phyloP scores from a whole-genome alignment of 2,797 vertebrate genomes.

The Danio albolineatus region DNA sequence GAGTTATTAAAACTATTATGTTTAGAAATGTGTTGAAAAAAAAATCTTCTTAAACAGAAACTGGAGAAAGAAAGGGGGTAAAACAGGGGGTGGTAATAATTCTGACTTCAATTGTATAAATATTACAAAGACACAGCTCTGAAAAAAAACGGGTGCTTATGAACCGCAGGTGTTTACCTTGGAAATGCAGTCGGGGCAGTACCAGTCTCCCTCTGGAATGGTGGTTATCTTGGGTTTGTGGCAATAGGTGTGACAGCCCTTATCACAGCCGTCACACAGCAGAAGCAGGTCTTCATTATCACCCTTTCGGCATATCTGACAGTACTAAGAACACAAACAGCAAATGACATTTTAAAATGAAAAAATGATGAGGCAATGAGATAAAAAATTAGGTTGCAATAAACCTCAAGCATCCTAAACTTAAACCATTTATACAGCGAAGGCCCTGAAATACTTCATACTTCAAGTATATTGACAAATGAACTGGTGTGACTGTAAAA shows the following conservation, averaged over 20 bases:
- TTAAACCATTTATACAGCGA: background rate
- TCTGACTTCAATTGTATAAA: too few species aligned
- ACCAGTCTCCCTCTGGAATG: conserved; percentile 99
- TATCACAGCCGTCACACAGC: conserved; percentile 97
- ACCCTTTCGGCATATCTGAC: conserved; percentile 97
- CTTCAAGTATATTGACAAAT: too few species aligned
- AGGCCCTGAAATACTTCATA: background rate
- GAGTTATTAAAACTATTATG: too few species aligned
- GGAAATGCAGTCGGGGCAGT: conserved; percentile 97
- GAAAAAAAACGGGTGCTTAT: background rate
- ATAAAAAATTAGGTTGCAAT: too few species aligned
- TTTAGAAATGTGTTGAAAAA: too few species aligned
- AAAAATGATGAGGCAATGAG: too few species aligned
- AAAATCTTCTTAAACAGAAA: too few species aligned
- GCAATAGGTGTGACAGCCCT: conserved; percentile 99
- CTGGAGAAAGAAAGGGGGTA: too few species aligned
- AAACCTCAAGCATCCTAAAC: too few species aligned
- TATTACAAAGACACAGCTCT: background rate
- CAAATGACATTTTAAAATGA: background rate
- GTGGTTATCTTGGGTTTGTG: conserved; percentile 96
- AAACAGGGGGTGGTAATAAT: too few species aligned
- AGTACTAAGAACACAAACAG: conserved; percentile 85
- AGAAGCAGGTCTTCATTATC: conserved; percentile 98
- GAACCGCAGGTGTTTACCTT: conserved; percentile 81
- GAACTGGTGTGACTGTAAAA: too few species aligned